Evolutionary conservation across 2,113 vertebrate species (phyloP), one percentile per base, ranked within the genome.

Genomic region (Gambusia holbrooki): DNA sequence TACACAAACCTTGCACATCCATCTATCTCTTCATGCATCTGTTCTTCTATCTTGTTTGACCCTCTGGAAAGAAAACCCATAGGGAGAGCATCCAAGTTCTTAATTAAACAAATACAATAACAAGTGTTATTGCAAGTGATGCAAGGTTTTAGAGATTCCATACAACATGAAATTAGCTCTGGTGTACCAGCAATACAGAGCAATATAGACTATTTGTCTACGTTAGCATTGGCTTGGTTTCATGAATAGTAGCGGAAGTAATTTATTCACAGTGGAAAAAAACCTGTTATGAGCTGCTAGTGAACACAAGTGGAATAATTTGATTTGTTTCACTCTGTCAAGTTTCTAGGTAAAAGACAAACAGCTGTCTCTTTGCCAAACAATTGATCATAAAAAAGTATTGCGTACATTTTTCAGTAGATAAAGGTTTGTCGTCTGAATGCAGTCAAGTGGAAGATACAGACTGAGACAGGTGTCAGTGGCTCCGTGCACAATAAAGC

Each of bases 391-490:
- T 85, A 88, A 92, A 89, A 84, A 75, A 85, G 68, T 54, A 58
- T 79, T 32, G 62, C 5, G 2, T 22, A 54, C 17, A 67, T 64
- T 40, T 25, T 1, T 22, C 45, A 65, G 75, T 63, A 76, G 45
- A 87, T 86, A 90, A 79, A 87, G 71, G 42, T 60, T 71, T 61
- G 63, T 85, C 80, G 76, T 89, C 89, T 63, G 84, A 62, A 70
- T 69, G 73, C 89, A 85, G 63, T 89, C 84, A 83, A 67, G 86
- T 81, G 87, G 90, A 93, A 93, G 76, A 88, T 71, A 86, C 76
- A 65, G 84, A 73, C 68, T 12, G 69, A 73, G 86, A 85, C 92
- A 90, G 90, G 92, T 94, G 90, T 93, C 89, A 77, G 58, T 32
- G 73, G 80, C 64, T 74, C 87, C 76, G 76, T 61, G 62, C 79